These are phyloP conservation scores for Cheilosia grossa DNA, from an alignment of 2,888 invertebrate genomes.

Conservation along the genomic window DNA sequence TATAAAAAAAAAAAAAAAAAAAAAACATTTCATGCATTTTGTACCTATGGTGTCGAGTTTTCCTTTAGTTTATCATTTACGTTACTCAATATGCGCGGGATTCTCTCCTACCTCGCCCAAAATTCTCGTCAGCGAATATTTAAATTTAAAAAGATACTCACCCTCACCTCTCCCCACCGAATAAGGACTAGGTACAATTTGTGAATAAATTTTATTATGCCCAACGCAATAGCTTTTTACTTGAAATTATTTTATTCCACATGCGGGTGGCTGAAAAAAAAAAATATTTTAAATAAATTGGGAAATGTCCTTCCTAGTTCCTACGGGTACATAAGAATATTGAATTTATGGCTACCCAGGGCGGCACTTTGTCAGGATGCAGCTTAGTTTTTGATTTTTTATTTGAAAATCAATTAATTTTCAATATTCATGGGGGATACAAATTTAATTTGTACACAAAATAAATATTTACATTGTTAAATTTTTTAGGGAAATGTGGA, in stretches of 20 bases:
- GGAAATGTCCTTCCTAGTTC: conserved; percentile 8
- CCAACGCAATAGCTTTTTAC: conserved; percentile 7
- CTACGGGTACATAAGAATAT: conserved; percentile 1
- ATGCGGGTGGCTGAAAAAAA: conserved; percentile 6
- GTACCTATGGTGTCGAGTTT: conserved; percentile 6
- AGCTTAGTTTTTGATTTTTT: background rate
- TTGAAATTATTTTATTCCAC: conserved; percentile 24
- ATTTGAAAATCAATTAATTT: conserved; percentile 3
- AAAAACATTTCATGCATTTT: too few species aligned
- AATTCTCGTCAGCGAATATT: conserved; percentile 17
- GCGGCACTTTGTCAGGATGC: too few species aligned
- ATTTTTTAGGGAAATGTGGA: too few species aligned
- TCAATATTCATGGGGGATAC: background rate
- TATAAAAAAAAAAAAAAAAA: conserved; percentile 4
- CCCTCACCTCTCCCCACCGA: background rate
- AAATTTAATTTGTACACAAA: background rate
- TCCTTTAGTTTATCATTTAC: conserved; percentile 8
- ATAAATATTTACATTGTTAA: background rate
- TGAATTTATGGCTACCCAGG: conserved; percentile 1
- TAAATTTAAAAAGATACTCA: conserved; percentile 4
- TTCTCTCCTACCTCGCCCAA: background rate
- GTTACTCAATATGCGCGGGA: background rate
- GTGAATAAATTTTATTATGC: background rate
- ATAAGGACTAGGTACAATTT: conserved; percentile 4
- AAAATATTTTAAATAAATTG: conserved; percentile 6